These are phyloP conservation scores for Eristalis tenax DNA, from an alignment of 2,888 invertebrate species.

Conservation along the genomic window DNA sequence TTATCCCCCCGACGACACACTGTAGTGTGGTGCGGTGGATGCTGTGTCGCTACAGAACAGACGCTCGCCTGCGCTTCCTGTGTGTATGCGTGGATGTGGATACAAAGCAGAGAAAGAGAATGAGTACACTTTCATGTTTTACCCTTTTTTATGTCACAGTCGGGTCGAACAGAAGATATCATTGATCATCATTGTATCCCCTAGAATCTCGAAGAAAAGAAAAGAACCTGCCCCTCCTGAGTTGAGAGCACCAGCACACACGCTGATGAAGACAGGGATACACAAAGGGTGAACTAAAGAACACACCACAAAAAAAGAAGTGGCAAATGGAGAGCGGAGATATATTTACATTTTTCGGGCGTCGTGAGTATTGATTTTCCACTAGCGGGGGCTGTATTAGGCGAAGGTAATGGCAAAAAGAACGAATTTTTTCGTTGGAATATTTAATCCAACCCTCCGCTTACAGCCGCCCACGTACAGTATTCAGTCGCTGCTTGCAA, in stretches of 20 bases:
- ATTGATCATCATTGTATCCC: conserved; percentile 44
- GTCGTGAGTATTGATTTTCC: conserved; percentile 68
- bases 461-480: neutral
- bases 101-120: conserved; percentile 22
- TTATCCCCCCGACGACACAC: conserved; percentile 56
- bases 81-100: conserved; percentile 29
- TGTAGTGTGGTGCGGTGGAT: conserved; percentile 14
- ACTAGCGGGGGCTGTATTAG: conserved; percentile 34
- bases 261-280: conserved; percentile 23
- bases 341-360: conserved; percentile 66
- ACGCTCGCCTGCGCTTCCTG: conserved; percentile 35
- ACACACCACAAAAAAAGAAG: conserved; percentile 24
- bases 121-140: conserved; percentile 37
- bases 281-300: conserved; percentile 9
- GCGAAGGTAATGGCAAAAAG: conserved; percentile 43
- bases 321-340: conserved; percentile 51
- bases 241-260: neutral
- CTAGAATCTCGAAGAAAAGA: conserved; percentile 10
- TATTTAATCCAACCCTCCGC: conserved; percentile 21
- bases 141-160: conserved; percentile 42
- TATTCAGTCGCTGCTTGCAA: neutral
- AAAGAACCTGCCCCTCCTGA: neutral
- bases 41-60: conserved; percentile 26
- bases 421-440: conserved; percentile 21
- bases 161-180: conserved; percentile 45